Percentiles rank a stretch among this genome's conserved stretches.
Evolutionary conservation across 1,140 invertebrate genomes (phyloP).

Genomic region (Drosophila setifemur): DNA sequence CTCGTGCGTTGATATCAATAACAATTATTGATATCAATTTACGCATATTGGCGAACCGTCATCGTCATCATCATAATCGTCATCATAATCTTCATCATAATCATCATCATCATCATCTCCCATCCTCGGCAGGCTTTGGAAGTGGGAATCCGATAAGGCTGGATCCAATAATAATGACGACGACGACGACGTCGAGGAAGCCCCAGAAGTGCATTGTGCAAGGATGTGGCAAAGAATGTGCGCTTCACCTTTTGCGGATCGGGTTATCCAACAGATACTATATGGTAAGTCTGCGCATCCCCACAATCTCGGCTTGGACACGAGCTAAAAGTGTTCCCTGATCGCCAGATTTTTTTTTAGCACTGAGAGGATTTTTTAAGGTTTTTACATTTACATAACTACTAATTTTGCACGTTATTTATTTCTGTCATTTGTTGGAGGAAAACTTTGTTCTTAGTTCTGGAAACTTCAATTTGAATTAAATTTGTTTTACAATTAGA

Average conservation of each 20-base stretch:
- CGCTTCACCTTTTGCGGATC: conserved; percentile 19
- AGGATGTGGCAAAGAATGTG: conserved; percentile 50
- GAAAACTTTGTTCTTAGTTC: too few species aligned
- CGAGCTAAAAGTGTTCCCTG: conserved; percentile 14
- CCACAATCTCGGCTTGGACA: conserved; percentile 7
- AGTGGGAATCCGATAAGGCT: too few species aligned
- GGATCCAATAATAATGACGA: conserved; percentile 22
- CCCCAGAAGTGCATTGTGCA: conserved; percentile 44
- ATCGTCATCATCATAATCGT: too few species aligned
- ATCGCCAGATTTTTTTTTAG: too few species aligned
- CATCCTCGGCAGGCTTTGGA: too few species aligned
- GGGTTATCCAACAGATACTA: conserved; percentile 15
- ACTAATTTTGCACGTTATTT: too few species aligned
- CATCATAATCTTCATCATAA: too few species aligned
- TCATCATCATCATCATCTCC: conserved; percentile 17
- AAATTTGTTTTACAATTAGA: too few species aligned
- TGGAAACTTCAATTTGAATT: too few species aligned
- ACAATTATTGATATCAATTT: conserved; percentile 74
- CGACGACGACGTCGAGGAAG: conserved; percentile 21
- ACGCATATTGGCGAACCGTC: conserved; percentile 27
- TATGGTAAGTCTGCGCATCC: neutral
- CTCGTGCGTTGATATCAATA: conserved; percentile 76
- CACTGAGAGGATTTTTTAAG: too few species aligned
- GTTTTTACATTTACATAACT: too few species aligned
- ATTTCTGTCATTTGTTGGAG: too few species aligned